Evolutionary conservation across 2,797 vertebrate species (phyloP).

Genomic region (Hydrolagus colliei): DNA sequence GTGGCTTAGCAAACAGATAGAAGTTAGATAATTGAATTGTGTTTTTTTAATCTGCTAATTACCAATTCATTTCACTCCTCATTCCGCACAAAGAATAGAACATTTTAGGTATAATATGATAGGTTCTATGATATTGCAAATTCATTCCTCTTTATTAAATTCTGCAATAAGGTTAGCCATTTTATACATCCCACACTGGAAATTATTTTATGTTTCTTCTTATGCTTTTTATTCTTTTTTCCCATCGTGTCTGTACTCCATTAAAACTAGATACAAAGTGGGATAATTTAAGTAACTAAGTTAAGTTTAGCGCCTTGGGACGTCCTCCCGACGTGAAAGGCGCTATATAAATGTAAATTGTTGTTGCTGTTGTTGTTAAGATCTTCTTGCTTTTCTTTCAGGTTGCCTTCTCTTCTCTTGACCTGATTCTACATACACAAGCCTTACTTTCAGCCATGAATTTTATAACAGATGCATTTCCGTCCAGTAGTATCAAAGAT

Average conservation of each 20-base stretch:
- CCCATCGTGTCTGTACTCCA: background rate
- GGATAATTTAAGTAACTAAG: background rate
- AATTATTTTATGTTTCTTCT: background rate
- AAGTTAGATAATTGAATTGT: background rate
- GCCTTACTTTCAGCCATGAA: constrained; percentile 80
- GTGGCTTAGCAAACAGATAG: background rate
- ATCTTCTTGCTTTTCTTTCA: constrained; percentile 42
- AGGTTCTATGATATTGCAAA: too few species aligned
- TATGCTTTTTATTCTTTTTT: background rate
- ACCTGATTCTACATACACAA: constrained; percentile 81
- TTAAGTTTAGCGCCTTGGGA: too few species aligned
- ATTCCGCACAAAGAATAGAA: background rate
- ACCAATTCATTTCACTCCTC: background rate
- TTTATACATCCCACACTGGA: background rate
- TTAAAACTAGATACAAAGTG: background rate
- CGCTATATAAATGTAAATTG: too few species aligned
- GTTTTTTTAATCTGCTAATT: background rate
- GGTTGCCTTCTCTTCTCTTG: constrained; percentile 80
- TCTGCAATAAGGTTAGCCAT: too few species aligned
- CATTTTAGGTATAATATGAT: background rate
- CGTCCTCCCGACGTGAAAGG: too few species aligned
- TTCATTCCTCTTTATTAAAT: too few species aligned
- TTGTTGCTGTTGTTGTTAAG: too few species aligned
- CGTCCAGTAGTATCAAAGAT: constrained; percentile 52
- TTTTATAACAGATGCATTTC: constrained; percentile 67